Percentiles rank a stretch among this genome's conserved stretches.
Evolutionary conservation across 2,113 vertebrate genomes (phyloP).

Genomic region (Pseudopodoces humilis): DNA sequence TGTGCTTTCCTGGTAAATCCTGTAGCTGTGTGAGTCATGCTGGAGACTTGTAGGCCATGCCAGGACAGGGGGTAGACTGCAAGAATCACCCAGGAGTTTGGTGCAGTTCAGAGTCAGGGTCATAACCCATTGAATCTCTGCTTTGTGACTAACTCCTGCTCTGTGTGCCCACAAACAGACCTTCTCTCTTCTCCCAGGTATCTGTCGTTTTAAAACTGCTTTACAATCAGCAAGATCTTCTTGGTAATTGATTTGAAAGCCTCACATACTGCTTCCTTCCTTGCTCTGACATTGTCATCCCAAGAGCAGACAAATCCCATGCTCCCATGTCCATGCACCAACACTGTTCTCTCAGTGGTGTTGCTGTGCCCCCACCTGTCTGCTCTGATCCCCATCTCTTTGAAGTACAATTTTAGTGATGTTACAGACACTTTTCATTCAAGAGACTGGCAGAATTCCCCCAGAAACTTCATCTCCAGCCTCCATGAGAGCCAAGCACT

Average conservation of each 20-base stretch:
- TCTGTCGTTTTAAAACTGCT: not conserved
- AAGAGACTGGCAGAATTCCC: not conserved
- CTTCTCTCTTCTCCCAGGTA: not conserved
- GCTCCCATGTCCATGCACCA: not conserved
- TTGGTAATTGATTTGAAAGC: not conserved
- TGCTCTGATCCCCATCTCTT: not conserved
- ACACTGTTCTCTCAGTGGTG: accelerated
- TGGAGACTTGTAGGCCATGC: not conserved
- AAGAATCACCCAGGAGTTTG: not conserved
- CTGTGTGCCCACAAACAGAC: not conserved
- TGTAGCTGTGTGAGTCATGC: not conserved
- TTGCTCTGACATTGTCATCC: not conserved
- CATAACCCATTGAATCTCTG: not conserved
- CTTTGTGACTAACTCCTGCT: not conserved
- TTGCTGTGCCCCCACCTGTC: not conserved
- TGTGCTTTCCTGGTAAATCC: not conserved
- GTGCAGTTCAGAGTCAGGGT: not conserved
- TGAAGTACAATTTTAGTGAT: not conserved
- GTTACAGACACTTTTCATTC: not conserved
- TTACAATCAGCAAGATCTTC: not conserved
- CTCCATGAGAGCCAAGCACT: not conserved
- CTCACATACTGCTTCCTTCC: not conserved
- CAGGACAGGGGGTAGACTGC: not conserved
- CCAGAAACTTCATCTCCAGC: not conserved
- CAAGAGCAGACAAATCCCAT: not conserved